Base-by-base conservation (phyloP, 2,888 invertebrate genomes). In the Campopleginae sp. region DNA sequence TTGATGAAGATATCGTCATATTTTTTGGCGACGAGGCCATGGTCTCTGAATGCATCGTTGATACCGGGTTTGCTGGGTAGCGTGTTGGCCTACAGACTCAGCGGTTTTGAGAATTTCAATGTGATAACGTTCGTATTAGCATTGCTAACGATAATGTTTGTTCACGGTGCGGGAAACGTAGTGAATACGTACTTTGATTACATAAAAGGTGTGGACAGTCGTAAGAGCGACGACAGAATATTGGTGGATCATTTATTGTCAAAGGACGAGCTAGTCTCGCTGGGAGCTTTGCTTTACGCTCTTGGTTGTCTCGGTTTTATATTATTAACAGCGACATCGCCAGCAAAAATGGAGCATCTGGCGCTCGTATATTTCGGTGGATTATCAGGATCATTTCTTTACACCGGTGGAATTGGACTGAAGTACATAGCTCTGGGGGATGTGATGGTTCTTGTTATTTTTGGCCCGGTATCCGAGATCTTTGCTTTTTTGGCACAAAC, bases 161-260 rank as follows among this genome's bases (percentile, higher is more conserved):
- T 99, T 3, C 99, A 99, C 93, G 98, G 98, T 85, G 99, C 99
- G 85, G 99, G 98, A 76, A 99, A 99, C 94, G 96, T 99, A 58
- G 98, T 99, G 33, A 99, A 99, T 94, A 99, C 99, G 0, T 99
- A 98, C 93, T 99, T 97, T 93, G 99, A 99, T 94, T 99, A 97
- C 92, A 96, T 98, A 46, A 98, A 98, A 94, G 99, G 98, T 68
- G 98, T 99, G 80, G 99, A 99, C 94, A 97, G 97, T 92, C 82
- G 88, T 6, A 98, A 97, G 94, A 98, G 98, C 88, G 98, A 99
- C 92, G 99, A 99, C 92, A 95, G 98, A 91, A 98, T 98, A 88
- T 95, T 99, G 79, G 98, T 99, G n/a, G 99, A 99, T 94, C 97
- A 98, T 89, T 96, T 98, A 90, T 95, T 99, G 77, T 95, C 96